Evolutionary conservation across 2,888 invertebrate species (phyloP), one percentile per base, ranked within the genome.

Genomic region (Zele albiditarsus): DNA sequence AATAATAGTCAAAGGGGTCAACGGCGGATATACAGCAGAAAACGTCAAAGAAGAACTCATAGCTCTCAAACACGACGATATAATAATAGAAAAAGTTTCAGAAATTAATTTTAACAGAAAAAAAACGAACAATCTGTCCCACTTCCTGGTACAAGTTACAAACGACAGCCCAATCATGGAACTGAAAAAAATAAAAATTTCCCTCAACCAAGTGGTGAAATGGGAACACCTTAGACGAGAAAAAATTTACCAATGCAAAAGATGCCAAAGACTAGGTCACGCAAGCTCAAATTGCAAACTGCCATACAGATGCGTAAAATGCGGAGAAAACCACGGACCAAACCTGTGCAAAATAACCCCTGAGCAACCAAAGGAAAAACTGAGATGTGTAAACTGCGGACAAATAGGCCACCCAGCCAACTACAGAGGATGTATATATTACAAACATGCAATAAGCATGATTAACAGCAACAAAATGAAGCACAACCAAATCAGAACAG

Each of bases 211-310:
- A 65, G 27, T 25, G 67, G 20, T 71, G 0, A 68, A 28, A 16
- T 77, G 73, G 71, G 73, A 77, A 14, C 3, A 10, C 4, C 31
- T 49, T 2, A 27, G 16, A 16, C 25, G 16, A 27, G 16, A 49
- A 12, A 49, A 60, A 49, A 0, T 73, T 27, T 23, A 58, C 8
- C 73, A 78, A 27, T 77, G 75, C 28, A 75, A 28, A 8, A 75
- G 73, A 0, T 78, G 77, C 33, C 79, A 79, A 23, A 16, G 78
- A 4, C 20, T 78, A 0, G 77, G 74, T 0, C 79, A 78, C 25
- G 49, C 75, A 1, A 70, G 70, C 12, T 23, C 20, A 4, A 79
- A 78, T 57, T 78, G 78, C 53, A 28, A 77, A 1, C 25, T 79
- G 0, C 23, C 31, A 0, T 79, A 53, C 25, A 38, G 78, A 16